phyloP scores from a whole-genome alignment of 2,888 invertebrate genomes.

The Sepioteuthis lessoniana region DNA sequence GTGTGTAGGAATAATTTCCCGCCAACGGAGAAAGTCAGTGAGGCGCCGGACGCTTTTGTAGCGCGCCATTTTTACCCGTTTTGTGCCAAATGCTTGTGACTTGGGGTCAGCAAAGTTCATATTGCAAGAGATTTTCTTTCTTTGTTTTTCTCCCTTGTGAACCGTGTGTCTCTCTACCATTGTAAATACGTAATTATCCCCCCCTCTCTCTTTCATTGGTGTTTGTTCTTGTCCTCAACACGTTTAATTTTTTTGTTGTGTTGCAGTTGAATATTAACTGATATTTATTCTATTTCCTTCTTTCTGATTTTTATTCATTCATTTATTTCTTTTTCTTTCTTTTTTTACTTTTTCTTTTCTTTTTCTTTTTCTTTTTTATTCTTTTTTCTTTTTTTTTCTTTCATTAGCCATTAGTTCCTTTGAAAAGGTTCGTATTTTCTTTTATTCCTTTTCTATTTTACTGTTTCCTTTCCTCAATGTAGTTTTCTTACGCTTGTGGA shows the following conservation, averaged over 20 bases:
- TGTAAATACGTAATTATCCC: neutral
- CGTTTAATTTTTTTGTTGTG: neutral
- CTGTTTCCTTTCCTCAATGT: too few species aligned
- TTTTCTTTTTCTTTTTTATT: neutral
- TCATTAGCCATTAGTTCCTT: too few species aligned
- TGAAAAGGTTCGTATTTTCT: too few species aligned
- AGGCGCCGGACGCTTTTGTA: neutral
- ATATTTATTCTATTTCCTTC: neutral
- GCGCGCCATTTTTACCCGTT: neutral
- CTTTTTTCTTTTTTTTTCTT: neutral
- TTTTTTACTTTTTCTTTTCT: neutral
- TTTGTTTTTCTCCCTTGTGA: neutral
- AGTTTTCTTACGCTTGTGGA: too few species aligned
- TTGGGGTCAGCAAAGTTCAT: neutral
- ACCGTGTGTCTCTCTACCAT: neutral
- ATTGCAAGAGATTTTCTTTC: neutral
- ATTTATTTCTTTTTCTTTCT: neutral
- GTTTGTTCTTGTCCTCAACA: neutral
- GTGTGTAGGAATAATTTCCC: too few species aligned
- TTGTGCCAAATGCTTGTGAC: neutral
- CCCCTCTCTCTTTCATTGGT: neutral
- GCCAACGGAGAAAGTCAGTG: neutral
- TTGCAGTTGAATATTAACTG: neutral
- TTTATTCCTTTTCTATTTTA: too few species aligned
- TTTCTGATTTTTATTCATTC: neutral